Conservation (phyloP, 2,113 vertebrate genomes). For the Marcusenius ussheri region DNA sequence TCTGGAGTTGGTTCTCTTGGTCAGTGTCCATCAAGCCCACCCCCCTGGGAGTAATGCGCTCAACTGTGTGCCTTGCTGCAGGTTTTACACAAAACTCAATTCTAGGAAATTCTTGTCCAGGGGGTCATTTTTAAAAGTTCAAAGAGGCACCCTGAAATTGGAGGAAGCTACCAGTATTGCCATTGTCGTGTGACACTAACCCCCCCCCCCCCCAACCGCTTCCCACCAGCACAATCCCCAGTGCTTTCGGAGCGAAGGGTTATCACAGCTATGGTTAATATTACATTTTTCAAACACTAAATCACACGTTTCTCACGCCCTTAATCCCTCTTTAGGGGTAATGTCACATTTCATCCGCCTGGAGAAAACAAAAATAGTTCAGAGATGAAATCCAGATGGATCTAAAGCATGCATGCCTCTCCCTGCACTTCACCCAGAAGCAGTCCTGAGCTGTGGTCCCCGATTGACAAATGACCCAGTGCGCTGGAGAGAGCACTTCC, state of each 20-base stretch:
- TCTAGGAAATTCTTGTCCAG: constrained; percentile 26
- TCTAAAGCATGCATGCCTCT: constrained; percentile 51
- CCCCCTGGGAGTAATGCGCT: constrained; percentile 43
- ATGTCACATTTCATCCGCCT: constrained; percentile 46
- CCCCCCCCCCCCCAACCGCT: not conserved
- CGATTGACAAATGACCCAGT: constrained; percentile 35
- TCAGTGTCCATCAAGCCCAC: not conserved
- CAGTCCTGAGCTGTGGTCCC: constrained; percentile 46
- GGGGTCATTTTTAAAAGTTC: constrained; percentile 24
- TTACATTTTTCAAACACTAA: constrained; percentile 52
- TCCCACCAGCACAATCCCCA: constrained; percentile 23
- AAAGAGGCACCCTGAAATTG: constrained; percentile 32
- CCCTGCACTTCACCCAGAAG: constrained; percentile 54
- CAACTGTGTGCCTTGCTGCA: constrained; percentile 24
- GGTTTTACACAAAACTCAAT: constrained; percentile 11
- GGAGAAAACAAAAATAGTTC: constrained; percentile 62
- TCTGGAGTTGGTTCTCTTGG: not conserved
- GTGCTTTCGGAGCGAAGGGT: constrained; percentile 51
- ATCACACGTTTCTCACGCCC: constrained; percentile 65
- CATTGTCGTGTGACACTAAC: constrained; percentile 22
- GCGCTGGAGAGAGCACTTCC: constrained; percentile 31
- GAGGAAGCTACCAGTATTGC: constrained; percentile 24
- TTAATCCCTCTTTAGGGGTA: constrained; percentile 49
- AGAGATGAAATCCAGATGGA: constrained; percentile 68
- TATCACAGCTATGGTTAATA: constrained; percentile 55